Evolutionary conservation across 1,140 invertebrate genomes (phyloP).

Genomic region (Cydia splendana): DNA sequence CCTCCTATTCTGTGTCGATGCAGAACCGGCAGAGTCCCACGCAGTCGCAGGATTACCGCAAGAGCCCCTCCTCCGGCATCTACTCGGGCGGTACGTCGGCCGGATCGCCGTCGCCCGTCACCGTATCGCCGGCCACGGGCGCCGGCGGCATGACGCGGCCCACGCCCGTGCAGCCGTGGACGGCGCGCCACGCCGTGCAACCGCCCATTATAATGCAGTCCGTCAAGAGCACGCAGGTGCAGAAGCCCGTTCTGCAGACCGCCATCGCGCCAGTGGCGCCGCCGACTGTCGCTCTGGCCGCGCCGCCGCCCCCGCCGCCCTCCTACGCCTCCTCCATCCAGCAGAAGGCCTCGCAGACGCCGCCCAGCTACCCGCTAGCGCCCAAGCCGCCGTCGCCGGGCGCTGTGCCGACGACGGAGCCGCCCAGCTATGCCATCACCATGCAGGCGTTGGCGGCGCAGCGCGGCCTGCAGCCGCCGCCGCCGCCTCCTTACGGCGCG

Average conservation of each 20-base stretch:
- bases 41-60: conserved; percentile 88
- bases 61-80: conserved; percentile 88
- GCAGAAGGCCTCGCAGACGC: conserved; percentile 82
- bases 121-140: conserved; percentile 82
- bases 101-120: conserved; percentile 90
- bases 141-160: conserved; percentile 85
- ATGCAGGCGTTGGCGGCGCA: conserved; percentile 92
- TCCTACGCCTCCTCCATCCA: conserved; percentile 90
- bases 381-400: conserved; percentile 82
- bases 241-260: conserved; percentile 95
- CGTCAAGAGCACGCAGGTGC: conserved; percentile 96
- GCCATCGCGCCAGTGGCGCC: conserved; percentile 93
- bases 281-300: conserved; percentile 77
- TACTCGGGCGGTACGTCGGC: conserved; percentile 90
- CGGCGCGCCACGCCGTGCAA: conserved; percentile 91
- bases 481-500: conserved; percentile 85
- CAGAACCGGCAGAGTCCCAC: conserved; percentile 93
- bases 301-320: conserved; percentile 85
- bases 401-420: conserved; percentile 90
- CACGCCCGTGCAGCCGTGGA: conserved; percentile 87
- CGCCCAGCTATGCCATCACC: conserved; percentile 94
- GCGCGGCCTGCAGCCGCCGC: conserved; percentile 82
- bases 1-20: conserved; percentile 91
- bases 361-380: conserved; percentile 75
- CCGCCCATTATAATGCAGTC: conserved; percentile 97